Base-by-base conservation (phyloP, 1,140 invertebrate species). In the Neodiprion pinetum region DNA sequence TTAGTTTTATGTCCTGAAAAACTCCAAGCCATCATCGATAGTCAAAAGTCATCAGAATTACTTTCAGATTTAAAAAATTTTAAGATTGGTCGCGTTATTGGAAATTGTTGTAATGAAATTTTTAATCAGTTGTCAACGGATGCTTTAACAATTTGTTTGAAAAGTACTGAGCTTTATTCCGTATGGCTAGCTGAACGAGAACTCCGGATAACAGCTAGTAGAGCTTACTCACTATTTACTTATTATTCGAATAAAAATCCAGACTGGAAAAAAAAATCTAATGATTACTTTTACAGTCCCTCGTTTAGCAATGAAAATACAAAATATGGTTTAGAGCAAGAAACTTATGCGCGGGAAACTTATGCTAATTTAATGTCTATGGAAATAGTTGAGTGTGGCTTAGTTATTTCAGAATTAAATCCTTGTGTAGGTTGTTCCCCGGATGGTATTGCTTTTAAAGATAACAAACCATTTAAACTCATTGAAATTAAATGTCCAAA, bases 291-390 rank as follows among this genome's bases (percentile, higher is more conserved):
- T 17, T 72, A 72, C 28, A 17, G 48, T 23, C 28, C 11, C 14
- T 50, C 48, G 17, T 72, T 72, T 48, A 50, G 47, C 47, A 72
- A 72, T 50, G 48, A 72, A 72, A 53, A 50, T 72, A 53, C 50
- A 72, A 72, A 72, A 53, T 72, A 72, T 47, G 70, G 70, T 12
- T 50, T 53, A 72, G 70, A 72, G n/a, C 47, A 49, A 50, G 70
- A 72, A 72, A 49, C 70, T 53, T n/a, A 50, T 9, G 48, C 48
- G n/a, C 40, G 47, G 48, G 50, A 17, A 17, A 17, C 17, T 17
- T 17, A 17, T 17, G 17, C 17, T 17, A 17, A 17, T 17, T 17
- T 17, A 53, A 53, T 53, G 1, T 11, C 10, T 53, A 14, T 53
- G 50, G 14, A 53, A 53, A 17, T 72, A 21, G 7, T 72, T 49